Percentiles rank a stretch among this genome's conserved stretches.
These are phyloP conservation scores for Amyelois transitella DNA, from an alignment of 1,140 invertebrate genomes.

Conservation along the genomic window DNA sequence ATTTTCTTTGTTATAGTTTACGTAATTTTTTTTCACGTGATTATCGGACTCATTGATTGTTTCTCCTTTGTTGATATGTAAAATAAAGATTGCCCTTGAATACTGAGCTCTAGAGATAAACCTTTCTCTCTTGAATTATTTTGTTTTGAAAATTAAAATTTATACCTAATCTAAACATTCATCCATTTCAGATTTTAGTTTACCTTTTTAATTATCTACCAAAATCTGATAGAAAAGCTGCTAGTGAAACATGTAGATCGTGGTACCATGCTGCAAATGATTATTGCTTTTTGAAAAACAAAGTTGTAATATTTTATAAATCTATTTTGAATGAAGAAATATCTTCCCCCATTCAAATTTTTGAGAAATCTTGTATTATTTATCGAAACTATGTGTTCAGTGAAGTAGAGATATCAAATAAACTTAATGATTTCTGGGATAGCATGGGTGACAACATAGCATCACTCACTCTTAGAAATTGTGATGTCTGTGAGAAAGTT, in stretches of 20 bases:
- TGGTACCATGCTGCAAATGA: constrained; percentile 78
- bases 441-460: constrained; percentile 61
- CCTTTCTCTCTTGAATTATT: too few relatives aligned
- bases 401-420: constrained; percentile 76
- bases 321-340: constrained; percentile 67
- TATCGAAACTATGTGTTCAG: constrained; percentile 76
- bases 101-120: background rate
- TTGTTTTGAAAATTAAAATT: too few relatives aligned
- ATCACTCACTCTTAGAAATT: constrained; percentile 72
- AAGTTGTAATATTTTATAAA: constrained; percentile 74
- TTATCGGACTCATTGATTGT: constrained; percentile 14
- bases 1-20: constrained; percentile 49
- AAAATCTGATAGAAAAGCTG: constrained; percentile 75
- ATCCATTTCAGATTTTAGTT: constrained; percentile 74
- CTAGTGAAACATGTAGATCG: constrained; percentile 75
- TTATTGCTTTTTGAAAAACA: constrained; percentile 73
- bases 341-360: constrained; percentile 61
- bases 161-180: constrained; percentile 2
- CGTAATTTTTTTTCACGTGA: constrained; percentile 58
- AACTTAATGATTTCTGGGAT: constrained; percentile 69
- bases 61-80: constrained; percentile 9
- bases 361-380: constrained; percentile 65
- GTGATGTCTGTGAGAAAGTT: constrained; percentile 78
- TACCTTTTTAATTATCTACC: constrained; percentile 78
- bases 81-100: background rate